Evolutionary conservation across 1,140 invertebrate genomes (phyloP).

Genomic region (Belonocnema kinseyi): DNA sequence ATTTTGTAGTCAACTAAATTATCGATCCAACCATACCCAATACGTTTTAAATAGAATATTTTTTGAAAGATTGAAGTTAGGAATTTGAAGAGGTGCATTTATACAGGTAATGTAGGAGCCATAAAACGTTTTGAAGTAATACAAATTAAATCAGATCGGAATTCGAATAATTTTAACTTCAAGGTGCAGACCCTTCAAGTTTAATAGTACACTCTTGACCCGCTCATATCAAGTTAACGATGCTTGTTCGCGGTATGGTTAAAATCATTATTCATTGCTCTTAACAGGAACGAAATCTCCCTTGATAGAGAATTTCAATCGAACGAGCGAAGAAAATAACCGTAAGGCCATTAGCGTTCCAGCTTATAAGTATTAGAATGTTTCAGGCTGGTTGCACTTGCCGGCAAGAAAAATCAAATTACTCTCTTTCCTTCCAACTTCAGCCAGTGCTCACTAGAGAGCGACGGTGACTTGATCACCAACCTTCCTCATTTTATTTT

Average conservation of each 20-base stretch:
- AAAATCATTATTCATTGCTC: conserved; percentile 31
- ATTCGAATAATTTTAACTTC: conserved; percentile 30
- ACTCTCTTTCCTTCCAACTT: conserved; percentile 10
- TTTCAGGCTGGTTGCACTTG: conserved; percentile 17
- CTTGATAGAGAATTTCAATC: conserved; percentile 29
- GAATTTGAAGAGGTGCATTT: neutral
- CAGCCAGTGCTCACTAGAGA: conserved; percentile 29
- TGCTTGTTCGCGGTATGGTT: conserved; percentile 28
- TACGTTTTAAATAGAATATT: neutral
- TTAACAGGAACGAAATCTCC: conserved; percentile 23
- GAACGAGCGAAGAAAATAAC: conserved; percentile 23
- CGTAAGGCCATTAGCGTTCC: conserved; percentile 23
- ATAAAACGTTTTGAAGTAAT: conserved; percentile 23
- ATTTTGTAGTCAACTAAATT: too few species aligned
- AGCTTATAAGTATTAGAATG: conserved; percentile 12
- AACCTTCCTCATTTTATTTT: neutral
- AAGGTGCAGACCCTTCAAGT: conserved; percentile 28
- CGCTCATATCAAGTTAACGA: conserved; percentile 25
- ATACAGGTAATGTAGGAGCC: neutral
- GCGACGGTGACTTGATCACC: conserved; percentile 35
- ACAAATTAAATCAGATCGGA: conserved; percentile 16
- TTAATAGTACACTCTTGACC: conserved; percentile 28
- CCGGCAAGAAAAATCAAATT: conserved; percentile 27
- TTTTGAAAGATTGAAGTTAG: neutral
- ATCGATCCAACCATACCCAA: too few species aligned